Conservation (phyloP, 2,113 vertebrate genomes). For the Phaethornis superciliosus region DNA sequence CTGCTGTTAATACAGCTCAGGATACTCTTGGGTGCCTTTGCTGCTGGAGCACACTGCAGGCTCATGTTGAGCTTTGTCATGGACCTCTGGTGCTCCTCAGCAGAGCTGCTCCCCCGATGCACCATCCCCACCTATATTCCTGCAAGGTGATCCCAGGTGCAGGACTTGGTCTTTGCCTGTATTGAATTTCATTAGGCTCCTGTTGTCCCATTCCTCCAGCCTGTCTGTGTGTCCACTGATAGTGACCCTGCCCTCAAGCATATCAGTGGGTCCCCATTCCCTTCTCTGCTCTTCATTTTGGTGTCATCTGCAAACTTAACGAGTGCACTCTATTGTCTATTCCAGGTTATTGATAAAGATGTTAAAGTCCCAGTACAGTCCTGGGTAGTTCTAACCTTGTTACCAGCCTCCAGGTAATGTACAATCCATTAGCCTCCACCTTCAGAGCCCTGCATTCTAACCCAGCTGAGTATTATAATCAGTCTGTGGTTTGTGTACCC, state of each 20-base stretch:
- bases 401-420: neutral
- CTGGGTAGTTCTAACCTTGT: neutral
- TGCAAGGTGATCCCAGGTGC: neutral
- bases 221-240: neutral
- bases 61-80: neutral
- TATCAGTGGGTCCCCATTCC: neutral
- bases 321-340: neutral
- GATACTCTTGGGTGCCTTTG: neutral
- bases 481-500: neutral
- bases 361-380: neutral
- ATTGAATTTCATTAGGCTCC: neutral
- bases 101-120: neutral
- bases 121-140: neutral
- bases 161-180: neutral
- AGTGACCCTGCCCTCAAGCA: neutral
- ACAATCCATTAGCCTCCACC: neutral
- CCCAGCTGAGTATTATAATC: neutral
- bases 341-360: neutral
- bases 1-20: neutral
- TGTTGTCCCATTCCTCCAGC: neutral
- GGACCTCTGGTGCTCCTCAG: neutral
- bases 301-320: neutral
- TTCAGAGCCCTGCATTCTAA: neutral
- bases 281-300: neutral
- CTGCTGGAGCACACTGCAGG: neutral